A percentile compares a stretch with the other conserved stretches of the same genome.
These are phyloP conservation scores for Ptycholaimellus sp. DNA, from an alignment of 2,888 invertebrate genomes.

Conservation along the genomic window DNA sequence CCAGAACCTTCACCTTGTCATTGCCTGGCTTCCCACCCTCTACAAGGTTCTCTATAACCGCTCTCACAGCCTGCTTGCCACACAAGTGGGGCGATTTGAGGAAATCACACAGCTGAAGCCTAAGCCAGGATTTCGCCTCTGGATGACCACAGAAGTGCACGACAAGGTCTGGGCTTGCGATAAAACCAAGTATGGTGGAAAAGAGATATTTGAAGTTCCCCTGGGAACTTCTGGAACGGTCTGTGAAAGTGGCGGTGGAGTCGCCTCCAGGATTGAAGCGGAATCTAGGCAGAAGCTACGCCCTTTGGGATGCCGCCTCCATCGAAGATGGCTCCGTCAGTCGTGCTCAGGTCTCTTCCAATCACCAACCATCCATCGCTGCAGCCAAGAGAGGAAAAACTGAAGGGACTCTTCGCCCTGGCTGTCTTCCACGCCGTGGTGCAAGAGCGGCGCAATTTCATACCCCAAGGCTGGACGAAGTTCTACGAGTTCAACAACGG, in stretches of 20 bases:
- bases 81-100: too few relatives aligned
- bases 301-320: constrained; percentile 35
- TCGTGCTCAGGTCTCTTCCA: too few relatives aligned
- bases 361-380: too few relatives aligned
- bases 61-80: too few relatives aligned
- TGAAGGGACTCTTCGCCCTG: constrained; percentile 51
- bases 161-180: too few relatives aligned
- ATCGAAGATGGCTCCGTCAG: too few relatives aligned
- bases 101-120: constrained; percentile 34
- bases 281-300: constrained; percentile 48
- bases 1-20: constrained; percentile 54
- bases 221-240: too few relatives aligned
- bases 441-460: constrained; percentile 61
- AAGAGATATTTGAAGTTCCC: too few relatives aligned
- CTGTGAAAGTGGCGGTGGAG: constrained; percentile 1
- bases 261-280: constrained; percentile 56
- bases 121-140: constrained; percentile 41
- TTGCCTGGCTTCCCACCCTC: constrained; percentile 43
- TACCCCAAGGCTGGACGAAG: constrained; percentile 73
- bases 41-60: constrained; percentile 33
- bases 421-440: constrained; percentile 68
- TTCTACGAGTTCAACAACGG: constrained; percentile 63
- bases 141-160: constrained; percentile 59
- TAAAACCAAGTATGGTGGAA: too few relatives aligned
- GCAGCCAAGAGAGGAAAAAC: too few relatives aligned